phyloP scores from a whole-genome alignment of 1,140 invertebrate species.

The Heliconius eleuchia region DNA sequence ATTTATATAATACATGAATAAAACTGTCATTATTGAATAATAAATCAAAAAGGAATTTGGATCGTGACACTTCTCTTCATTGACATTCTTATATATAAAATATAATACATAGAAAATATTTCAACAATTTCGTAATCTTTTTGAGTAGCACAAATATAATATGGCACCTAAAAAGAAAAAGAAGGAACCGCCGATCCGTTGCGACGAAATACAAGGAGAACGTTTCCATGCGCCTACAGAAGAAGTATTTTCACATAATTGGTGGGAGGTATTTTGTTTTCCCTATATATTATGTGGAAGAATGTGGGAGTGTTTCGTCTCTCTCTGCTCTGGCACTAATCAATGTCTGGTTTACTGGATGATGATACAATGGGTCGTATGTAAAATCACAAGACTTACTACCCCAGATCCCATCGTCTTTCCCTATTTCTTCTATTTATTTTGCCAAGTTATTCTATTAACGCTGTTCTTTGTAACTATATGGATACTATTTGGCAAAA shows the following conservation, averaged over 20 bases:
- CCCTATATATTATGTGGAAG: conserved; percentile 67
- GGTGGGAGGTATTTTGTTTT: conserved; percentile 73
- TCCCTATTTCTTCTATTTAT: conserved; percentile 73
- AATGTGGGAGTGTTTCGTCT: conserved; percentile 62
- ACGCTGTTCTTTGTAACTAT: conserved; percentile 53
- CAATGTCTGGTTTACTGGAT: conserved; percentile 71
- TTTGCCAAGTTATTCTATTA: conserved; percentile 64
- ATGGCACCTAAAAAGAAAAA: conserved; percentile 52
- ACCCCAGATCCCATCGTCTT: conserved; percentile 66
- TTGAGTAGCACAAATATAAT: conserved; percentile 10
- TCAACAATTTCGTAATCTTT: neutral
- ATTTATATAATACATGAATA: neutral
- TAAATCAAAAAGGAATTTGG: neutral
- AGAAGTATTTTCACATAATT: conserved; percentile 61
- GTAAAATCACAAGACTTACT: conserved; percentile 60
- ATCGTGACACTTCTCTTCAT: neutral
- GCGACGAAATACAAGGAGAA: conserved; percentile 55
- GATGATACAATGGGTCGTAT: conserved; percentile 67
- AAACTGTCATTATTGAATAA: neutral
- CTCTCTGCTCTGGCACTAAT: conserved; percentile 65
- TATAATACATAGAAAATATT: neutral
- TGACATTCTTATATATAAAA: neutral
- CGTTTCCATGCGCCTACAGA: conserved; percentile 55
- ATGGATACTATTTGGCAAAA: conserved; percentile 60
- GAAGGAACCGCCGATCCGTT: conserved; percentile 44